phyloP scores from a whole-genome alignment of 2,797 vertebrate species.

The Anabas testudineus region DNA sequence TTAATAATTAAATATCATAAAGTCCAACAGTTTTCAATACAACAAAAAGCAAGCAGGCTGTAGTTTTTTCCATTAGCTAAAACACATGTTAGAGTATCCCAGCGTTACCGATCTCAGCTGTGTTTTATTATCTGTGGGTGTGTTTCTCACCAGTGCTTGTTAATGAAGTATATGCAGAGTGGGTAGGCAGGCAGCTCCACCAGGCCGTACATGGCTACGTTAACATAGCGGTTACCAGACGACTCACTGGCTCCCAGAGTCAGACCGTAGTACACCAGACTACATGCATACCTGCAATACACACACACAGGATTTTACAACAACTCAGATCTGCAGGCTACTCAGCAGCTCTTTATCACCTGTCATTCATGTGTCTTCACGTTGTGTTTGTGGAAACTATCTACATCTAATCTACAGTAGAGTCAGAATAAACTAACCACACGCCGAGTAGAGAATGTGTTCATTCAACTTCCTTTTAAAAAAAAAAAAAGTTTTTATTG shows the following conservation, averaged over 20 bases:
- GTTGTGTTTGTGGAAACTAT: too few relatives aligned
- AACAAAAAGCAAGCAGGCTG: too few relatives aligned
- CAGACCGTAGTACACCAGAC: constrained; percentile 92
- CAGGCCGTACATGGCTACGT: constrained; percentile 90
- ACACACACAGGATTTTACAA: constrained; percentile 7
- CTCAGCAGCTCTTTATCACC: too few relatives aligned
- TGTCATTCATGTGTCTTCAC: too few relatives aligned
- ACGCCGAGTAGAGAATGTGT: too few relatives aligned
- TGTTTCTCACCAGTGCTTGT: constrained; percentile 87
- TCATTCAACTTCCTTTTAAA: too few relatives aligned
- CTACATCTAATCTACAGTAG: too few relatives aligned
- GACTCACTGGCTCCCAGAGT: constrained; percentile 88
- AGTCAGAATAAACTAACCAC: too few relatives aligned
- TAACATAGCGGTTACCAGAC: constrained; percentile 88
- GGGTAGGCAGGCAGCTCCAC: constrained; percentile 92
- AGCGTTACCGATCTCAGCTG: background rate
- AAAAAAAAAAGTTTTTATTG: too few relatives aligned
- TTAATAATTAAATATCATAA: background rate
- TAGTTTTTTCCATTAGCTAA: too few relatives aligned
- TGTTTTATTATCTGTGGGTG: background rate
- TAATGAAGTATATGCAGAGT: constrained; percentile 92
- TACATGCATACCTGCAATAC: constrained; percentile 88
- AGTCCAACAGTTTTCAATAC: background rate
- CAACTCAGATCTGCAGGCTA: too few relatives aligned
- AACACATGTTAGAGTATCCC: background rate